Evolutionary conservation across 2,113 vertebrate species (phyloP).

Genomic region (Sapayoa aenigma): DNA sequence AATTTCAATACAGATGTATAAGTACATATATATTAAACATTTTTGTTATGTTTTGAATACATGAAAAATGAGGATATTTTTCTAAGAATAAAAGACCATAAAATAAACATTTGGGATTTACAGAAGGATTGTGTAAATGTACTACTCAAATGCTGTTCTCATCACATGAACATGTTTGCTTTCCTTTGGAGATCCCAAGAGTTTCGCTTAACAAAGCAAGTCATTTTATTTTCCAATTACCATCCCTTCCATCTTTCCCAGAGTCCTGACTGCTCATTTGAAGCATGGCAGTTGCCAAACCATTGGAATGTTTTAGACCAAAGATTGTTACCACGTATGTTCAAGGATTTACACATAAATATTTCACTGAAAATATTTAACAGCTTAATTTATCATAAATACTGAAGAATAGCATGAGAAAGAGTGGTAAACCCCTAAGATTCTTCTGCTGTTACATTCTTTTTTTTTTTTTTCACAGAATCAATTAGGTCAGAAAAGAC

Average conservation of each 20-base stretch:
- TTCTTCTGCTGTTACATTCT: not conserved
- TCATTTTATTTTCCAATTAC: not conserved
- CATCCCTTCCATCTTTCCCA: not conserved
- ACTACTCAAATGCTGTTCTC: not conserved
- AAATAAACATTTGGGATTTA: not conserved
- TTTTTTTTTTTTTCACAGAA: not conserved
- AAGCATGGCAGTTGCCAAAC: not conserved
- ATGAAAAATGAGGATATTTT: not conserved
- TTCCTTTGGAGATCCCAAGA: not conserved
- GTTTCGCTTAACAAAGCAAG: not conserved
- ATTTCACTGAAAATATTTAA: not conserved
- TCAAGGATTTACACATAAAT: not conserved
- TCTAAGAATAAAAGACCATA: not conserved
- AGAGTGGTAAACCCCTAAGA: not conserved
- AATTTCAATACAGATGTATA: not conserved
- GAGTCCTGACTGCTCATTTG: not conserved
- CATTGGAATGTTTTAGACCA: not conserved
- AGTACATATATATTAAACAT: not conserved
- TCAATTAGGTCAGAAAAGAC: not conserved
- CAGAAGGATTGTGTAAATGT: not conserved
- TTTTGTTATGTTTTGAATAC: not conserved
- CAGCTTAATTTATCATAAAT: not conserved
- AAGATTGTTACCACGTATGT: not conserved
- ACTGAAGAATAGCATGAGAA: not conserved
- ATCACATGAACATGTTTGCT: not conserved